Conservation (phyloP, 2,797 vertebrate species). For the Liparis tanakae region DNA sequence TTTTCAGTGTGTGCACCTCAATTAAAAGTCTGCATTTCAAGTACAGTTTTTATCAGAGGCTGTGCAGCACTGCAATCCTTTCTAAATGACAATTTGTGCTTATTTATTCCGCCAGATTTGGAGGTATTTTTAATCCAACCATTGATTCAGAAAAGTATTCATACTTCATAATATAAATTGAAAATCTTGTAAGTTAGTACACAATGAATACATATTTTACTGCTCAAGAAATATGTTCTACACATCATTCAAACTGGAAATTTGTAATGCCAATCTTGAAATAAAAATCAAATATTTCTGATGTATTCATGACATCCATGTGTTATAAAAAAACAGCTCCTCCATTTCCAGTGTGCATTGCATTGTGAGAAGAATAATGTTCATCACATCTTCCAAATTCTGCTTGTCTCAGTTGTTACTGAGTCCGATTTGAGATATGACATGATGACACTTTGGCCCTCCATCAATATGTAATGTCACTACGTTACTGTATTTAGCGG, state of each 20-base stretch:
- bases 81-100: slow-evolving; percentile 41
- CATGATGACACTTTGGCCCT: slow-evolving; percentile 15
- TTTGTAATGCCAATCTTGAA: background rate
- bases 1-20: slow-evolving; percentile 7
- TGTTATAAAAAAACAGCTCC: background rate
- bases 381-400: background rate
- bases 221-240: slow-evolving; percentile 15
- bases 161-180: slow-evolving; percentile 6
- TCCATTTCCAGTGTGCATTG: background rate
- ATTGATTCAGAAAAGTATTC: slow-evolving; percentile 8
- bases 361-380: background rate
- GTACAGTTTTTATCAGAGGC: background rate
- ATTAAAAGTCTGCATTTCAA: slow-evolving; percentile 9
- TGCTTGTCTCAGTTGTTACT: slow-evolving; percentile 1
- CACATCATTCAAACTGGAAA: slow-evolving; percentile 8
- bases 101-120: slow-evolving; percentile 31
- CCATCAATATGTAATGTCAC: slow-evolving; percentile 16
- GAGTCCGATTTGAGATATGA: slow-evolving; percentile 7
- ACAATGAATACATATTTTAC: slow-evolving; percentile 14
- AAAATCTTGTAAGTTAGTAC: slow-evolving; percentile 9
- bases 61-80: background rate
- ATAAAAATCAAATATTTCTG: slow-evolving; percentile 11
- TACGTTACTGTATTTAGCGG: slow-evolving; percentile 24
- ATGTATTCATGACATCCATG: background rate
- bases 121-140: slow-evolving; percentile 24